Conservation (phyloP, 37 sponge, comb jelly and placozoan species). For the Spongilla lacustris region DNA sequence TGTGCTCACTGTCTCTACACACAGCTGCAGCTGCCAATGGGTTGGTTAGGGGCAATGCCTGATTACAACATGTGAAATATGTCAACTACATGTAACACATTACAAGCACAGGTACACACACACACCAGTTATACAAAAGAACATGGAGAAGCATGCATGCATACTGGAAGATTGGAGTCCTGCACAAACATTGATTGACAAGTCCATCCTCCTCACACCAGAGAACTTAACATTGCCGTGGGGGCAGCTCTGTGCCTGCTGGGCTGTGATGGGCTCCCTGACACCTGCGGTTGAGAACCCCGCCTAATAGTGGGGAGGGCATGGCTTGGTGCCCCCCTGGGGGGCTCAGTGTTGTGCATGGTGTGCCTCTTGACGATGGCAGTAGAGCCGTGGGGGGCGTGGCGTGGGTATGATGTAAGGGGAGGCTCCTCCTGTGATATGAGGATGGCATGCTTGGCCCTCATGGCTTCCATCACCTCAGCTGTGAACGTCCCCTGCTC, state of each 20-base stretch:
- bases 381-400: not conserved
- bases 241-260: not conserved
- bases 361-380: not conserved
- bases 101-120: no score
- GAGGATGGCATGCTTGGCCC: not conserved
- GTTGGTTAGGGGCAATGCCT: no score
- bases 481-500: not conserved
- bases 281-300: not conserved
- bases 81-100: no score
- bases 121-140: no score
- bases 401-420: not conserved
- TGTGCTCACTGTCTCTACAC: no score
- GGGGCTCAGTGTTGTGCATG: not conserved
- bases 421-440: not conserved
- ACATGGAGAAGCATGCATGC: not conserved
- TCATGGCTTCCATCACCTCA: not conserved
- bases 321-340: not conserved
- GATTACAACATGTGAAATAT: no score
- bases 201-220: not conserved
- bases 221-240: not conserved
- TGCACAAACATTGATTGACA: not conserved
- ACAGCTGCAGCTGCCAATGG: no score
- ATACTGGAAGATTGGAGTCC: not conserved
- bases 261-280: not conserved
- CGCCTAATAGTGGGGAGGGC: not conserved